Evolutionary conservation across 2,797 vertebrate species (phyloP), one percentile per base, ranked within the genome.

Genomic region (Anabacerthia variegaticeps): DNA sequence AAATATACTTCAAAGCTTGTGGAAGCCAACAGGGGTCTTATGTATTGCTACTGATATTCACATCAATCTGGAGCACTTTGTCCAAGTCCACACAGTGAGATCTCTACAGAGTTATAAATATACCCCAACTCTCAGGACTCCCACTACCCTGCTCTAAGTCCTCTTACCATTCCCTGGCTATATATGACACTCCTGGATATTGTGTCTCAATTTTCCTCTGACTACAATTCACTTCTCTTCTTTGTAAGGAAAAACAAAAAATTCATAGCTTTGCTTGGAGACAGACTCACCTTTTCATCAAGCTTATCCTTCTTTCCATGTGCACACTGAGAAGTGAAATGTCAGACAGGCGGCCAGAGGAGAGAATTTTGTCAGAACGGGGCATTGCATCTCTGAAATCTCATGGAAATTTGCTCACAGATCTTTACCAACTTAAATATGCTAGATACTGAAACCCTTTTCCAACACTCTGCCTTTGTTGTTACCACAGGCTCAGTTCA

Each of bases 1-100:
- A 95, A 95, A 96, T 63, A 34, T 79, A 95, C 95, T 95, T 96
- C 96, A 97, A 97, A 97, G 96, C 52, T 93, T 24, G 28, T 56
- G 71, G 74, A 96, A 97, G 95, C 92, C 96, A 82, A 96, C 95
- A 95, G 96, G 96, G 92, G 94, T 96, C 95, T 96, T 96, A 89
- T 62, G 71, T 76, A 95, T 90, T 0, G 3, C 84, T 96, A 96
- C 86, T 96, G 95, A 94, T 95, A 97, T 92, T 63, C 95, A 92
- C 89, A 96, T 96, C 92, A 92, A 92, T 95, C 90, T 24, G 6
- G 85, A 96, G 93, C 80, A 89, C 94, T 97, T 84, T 94, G 94
- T 82, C 95, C 93, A 94, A 95, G 86, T 90, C 88, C 94, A 96
- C 95, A 95, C 89, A 95, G 96, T 79, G 69, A 56, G 88, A 93